Percentiles rank a stretch among this genome's conserved stretches.
Conservation (phyloP, 1,140 invertebrate genomes). For the Manduca sexta region DNA sequence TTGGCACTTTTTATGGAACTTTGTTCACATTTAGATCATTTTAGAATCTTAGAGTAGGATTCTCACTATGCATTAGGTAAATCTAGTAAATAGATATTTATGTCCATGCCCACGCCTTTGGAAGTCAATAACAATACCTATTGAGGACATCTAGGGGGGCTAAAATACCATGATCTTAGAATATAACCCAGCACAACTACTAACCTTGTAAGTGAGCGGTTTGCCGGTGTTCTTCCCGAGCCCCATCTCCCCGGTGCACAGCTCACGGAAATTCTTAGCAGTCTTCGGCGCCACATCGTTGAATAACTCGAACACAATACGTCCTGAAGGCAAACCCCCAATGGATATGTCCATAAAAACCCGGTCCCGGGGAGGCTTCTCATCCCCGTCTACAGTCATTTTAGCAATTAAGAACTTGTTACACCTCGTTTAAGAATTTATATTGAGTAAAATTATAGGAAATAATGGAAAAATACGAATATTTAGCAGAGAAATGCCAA, state of each 20-base stretch:
- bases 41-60: no score
- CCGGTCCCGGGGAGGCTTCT: constrained; percentile 73
- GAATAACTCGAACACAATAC: constrained; percentile 96
- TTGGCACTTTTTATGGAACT: no score
- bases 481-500: no score
- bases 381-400: constrained; percentile 65
- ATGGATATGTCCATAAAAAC: constrained; percentile 96
- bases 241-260: constrained; percentile 93
- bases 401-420: constrained; percentile 7
- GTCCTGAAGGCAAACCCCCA: constrained; percentile 88
- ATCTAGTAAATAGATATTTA: no score
- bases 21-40: no score
- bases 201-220: constrained; percentile 81
- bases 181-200: constrained; percentile 1
- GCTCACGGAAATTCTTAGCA: constrained; percentile 92
- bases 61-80: no score
- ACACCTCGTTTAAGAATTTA: not conserved
- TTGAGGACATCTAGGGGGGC: no score
- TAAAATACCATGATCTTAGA: no score
- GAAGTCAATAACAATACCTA: no score
- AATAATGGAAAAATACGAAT: no score
- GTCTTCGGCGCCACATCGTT: constrained; percentile 94
- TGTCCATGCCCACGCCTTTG: no score
- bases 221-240: constrained; percentile 82
- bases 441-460: no score